These are phyloP conservation scores for Camptogramma bilineatum DNA, from an alignment of 2,888 invertebrate species.

Conservation along the genomic window DNA sequence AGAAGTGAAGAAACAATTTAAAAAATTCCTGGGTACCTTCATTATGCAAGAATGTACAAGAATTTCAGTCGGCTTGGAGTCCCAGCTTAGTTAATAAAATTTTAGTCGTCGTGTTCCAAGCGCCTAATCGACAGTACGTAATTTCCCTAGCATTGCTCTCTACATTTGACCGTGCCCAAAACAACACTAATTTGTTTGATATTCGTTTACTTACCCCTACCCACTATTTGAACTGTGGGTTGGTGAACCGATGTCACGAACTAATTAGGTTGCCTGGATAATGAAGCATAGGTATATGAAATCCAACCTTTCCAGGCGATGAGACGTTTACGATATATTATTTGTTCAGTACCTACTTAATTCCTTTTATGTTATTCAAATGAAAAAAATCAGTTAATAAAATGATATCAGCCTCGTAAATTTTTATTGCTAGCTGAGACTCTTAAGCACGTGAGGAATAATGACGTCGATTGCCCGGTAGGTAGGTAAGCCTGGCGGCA, in stretches of 20 bases:
- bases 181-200: slow-evolving; percentile 34
- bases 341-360: neutral
- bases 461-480: too few relatives aligned
- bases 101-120: too few relatives aligned
- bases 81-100: too few relatives aligned
- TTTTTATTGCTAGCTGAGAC: neutral
- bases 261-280: slow-evolving; percentile 13
- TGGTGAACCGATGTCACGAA: slow-evolving; percentile 18
- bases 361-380: neutral
- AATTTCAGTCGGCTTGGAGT: too few relatives aligned
- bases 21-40: too few relatives aligned
- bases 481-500: too few relatives aligned
- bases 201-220: slow-evolving; percentile 24
- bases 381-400: slow-evolving; percentile 35
- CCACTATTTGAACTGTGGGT: slow-evolving; percentile 22
- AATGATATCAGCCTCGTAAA: neutral
- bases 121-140: too few relatives aligned
- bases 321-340: slow-evolving; percentile 7
- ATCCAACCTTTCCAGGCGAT: slow-evolving; percentile 1
- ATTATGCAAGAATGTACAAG: too few relatives aligned
- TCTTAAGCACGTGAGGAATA: too few relatives aligned
- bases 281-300: slow-evolving; percentile 15
- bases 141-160: neutral
- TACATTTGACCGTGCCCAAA: slow-evolving; percentile 22
- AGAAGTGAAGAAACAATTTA: too few relatives aligned